These are phyloP conservation scores for Brachyopa scutellaris DNA, from an alignment of 2,888 invertebrate genomes.

Conservation along the genomic window DNA sequence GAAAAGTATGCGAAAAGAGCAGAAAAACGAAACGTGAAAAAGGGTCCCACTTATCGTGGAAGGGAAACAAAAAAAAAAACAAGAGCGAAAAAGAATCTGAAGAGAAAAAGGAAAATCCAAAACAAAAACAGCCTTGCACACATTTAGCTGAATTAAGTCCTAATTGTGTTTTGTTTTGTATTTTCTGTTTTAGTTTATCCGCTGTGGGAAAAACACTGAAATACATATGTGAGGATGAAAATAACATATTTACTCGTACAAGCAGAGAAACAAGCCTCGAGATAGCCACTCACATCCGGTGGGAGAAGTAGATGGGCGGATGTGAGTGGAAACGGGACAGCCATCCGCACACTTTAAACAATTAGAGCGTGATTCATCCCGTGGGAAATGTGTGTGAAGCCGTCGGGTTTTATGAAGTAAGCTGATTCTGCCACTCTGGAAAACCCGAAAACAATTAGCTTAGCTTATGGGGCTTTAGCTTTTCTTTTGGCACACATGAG, in stretches of 20 bases:
- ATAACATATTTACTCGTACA: too few relatives aligned
- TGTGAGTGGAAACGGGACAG: not conserved
- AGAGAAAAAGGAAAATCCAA: constrained; percentile 2
- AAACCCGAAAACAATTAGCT: constrained; percentile 33
- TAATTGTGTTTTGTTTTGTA: constrained; percentile 55
- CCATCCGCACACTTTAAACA: constrained; percentile 41
- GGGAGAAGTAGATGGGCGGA: not conserved
- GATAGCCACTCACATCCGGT: constrained; percentile 1
- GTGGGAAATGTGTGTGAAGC: constrained; percentile 21
- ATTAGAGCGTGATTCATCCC: constrained; percentile 16
- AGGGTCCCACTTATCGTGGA: constrained; percentile 16
- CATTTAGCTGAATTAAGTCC: constrained; percentile 56
- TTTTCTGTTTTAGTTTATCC: constrained; percentile 34
- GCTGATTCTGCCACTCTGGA: not conserved
- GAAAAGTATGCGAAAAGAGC: not conserved
- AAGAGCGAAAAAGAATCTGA: not conserved
- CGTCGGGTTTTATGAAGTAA: not conserved
- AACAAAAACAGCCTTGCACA: constrained; percentile 25
- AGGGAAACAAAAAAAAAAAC: not conserved
- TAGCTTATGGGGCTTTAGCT: constrained; percentile 23
- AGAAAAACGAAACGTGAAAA: constrained; percentile 39
- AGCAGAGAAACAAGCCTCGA: constrained; percentile 18
- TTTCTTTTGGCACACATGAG: not conserved
- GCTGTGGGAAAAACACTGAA: constrained; percentile 5
- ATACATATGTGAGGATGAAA: too few relatives aligned